Evolutionary conservation across 2,113 vertebrate species (phyloP).

Genomic region (Plectropomus leopardus): DNA sequence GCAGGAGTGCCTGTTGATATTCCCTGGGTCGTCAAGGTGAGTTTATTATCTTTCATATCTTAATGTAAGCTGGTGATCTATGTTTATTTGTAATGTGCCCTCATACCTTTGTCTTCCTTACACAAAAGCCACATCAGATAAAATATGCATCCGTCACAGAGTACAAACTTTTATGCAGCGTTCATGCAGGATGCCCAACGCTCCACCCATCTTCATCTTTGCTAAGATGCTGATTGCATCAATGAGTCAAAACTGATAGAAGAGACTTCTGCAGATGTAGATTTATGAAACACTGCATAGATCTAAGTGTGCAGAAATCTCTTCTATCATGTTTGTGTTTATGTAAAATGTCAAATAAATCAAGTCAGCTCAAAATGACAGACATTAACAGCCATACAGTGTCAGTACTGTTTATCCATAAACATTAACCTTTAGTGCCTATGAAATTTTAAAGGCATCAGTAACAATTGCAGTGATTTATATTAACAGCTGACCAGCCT

Average conservation of each 20-base stretch:
- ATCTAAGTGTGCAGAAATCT: no score
- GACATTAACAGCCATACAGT: background rate
- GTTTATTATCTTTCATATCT: background rate
- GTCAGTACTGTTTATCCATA: background rate
- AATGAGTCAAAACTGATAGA: no score
- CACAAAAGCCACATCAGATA: background rate
- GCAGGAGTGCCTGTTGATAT: conserved; percentile 85
- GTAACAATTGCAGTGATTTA: background rate
- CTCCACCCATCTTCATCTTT: no score
- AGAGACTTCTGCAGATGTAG: no score
- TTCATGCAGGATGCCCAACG: no score
- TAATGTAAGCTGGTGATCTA: background rate
- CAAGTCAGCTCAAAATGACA: background rate
- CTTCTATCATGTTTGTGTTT: background rate
- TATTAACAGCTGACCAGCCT: background rate
- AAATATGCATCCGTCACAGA: background rate
- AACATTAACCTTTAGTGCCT: background rate
- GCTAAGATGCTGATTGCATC: no score
- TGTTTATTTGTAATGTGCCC: background rate
- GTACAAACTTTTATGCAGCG: no score
- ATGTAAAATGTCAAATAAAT: background rate
- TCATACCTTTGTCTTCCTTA: background rate
- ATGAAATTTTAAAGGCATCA: background rate
- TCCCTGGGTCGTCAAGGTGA: conserved; percentile 96
- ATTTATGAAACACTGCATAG: no score